A percentile compares a stretch with the other conserved stretches of the same genome.
Conservation (phyloP, 2,888 invertebrate species). For the Thymelicus acteon region DNA sequence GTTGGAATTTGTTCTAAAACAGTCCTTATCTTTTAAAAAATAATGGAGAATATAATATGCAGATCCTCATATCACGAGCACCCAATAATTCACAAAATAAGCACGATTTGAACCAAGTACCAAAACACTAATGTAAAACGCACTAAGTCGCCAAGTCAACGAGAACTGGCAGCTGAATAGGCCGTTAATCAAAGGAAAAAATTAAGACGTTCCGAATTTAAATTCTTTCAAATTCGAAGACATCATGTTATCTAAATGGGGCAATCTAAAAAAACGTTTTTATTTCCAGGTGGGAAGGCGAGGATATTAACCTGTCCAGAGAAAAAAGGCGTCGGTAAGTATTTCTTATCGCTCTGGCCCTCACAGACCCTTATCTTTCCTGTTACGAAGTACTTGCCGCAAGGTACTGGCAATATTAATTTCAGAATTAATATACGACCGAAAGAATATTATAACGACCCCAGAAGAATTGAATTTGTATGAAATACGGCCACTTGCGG, state of each 20-base stretch:
- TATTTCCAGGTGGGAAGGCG: conserved; percentile 40
- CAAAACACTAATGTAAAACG: no score
- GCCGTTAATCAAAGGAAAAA: not conserved
- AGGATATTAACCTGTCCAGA: conserved; percentile 43
- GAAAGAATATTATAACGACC: conserved; percentile 40
- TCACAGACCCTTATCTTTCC: conserved; percentile 39
- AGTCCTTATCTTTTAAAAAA: no score
- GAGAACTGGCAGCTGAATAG: not conserved
- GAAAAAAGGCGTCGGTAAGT: conserved; percentile 41
- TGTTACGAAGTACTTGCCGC: conserved; percentile 33
- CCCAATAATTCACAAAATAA: no score
- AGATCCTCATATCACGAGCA: no score
- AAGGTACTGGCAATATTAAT: conserved; percentile 50
- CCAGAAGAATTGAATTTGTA: conserved; percentile 32
- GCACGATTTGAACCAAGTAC: no score
- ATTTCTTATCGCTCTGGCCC: conserved; percentile 35
- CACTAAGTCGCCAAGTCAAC: no score
- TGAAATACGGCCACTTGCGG: conserved; percentile 43
- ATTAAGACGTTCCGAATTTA: conserved; percentile 2
- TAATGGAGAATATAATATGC: no score
- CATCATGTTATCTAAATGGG: conserved; percentile 18
- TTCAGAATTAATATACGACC: conserved; percentile 49
- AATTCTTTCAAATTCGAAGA: not conserved
- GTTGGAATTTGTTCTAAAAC: no score
- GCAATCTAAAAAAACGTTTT: conserved; percentile 28